Conservation (phyloP, 2,113 vertebrate species). For the Campylomormyrus numenius region DNA sequence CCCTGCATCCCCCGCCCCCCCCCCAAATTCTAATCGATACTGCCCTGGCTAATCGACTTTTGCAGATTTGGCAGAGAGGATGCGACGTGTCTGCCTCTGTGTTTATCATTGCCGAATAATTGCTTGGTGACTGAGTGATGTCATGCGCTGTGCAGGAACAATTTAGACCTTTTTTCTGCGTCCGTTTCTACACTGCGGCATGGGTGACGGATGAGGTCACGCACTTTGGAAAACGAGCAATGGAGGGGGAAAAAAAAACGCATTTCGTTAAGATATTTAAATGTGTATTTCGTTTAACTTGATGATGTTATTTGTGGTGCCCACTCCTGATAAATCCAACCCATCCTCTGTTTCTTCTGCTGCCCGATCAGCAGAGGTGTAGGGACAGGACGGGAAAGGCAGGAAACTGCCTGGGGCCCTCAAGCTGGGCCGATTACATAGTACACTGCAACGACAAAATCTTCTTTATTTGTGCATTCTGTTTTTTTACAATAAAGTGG, state of each 20-base stretch:
- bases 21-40: background rate
- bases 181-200: background rate
- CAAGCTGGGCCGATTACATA: background rate
- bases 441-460: background rate
- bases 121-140: background rate
- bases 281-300: background rate
- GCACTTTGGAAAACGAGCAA: background rate
- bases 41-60: background rate
- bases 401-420: background rate
- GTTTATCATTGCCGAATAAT: background rate
- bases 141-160: background rate
- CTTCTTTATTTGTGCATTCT: background rate
- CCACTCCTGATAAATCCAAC: background rate
- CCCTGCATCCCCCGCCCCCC: background rate
- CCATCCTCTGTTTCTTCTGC: background rate
- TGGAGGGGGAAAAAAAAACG: background rate
- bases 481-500: background rate
- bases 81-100: background rate
- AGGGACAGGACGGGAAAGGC: background rate
- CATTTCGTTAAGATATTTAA: background rate
- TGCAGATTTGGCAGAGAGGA: background rate
- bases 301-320: background rate
- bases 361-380: background rate
- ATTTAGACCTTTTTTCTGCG: background rate
- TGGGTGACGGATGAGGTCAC: background rate